Evolutionary conservation across 2,113 vertebrate species (phyloP), one percentile per base, ranked within the genome.

Genomic region (Lagopus muta): DNA sequence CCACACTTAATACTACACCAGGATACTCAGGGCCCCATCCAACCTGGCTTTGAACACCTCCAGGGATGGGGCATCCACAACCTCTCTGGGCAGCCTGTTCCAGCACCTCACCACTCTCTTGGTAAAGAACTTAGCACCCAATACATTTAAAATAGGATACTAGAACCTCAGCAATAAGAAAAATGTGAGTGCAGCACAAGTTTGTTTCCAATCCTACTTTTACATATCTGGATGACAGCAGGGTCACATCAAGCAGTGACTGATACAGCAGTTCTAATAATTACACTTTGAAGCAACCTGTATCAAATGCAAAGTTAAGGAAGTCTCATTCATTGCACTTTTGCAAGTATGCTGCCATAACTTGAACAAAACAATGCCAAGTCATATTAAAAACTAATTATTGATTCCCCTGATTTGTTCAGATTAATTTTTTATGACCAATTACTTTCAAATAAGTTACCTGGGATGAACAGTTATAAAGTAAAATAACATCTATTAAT

Each of bases 361-460:
- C 86, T 91, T 92, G 92, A 94, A 81, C 88, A 92, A 82, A 88
- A 86, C 15, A 78, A 24, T 40, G 38, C 64, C 60, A 77, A 57
- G 47, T 79, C 58, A 80, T 91, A 92, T 62, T 88, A 58, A n/a
- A 92, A 96, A 91, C 94, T 13, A 89, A 95, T 94, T 95, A 91
- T 69, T 93, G 92, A 92, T 94, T 34, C 32, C 36, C 6, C 30
- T 2, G 10, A 80, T 43, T 34, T 93, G 40, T 42, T 93, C 92
- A 79, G n/a, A 93, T 94, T 94, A 96, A 94, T 92, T 19, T 96
- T 95, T 96, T 77, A 90, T 48, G 91, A 77, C 45, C 54, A 92
- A 92, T 80, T 92, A 74, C 52, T 92, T 78, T 92, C 77, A 76
- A 67, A 28, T 77, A 90, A 87, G 65, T 78, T 79, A 77, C 50